Percentiles rank a stretch among this genome's conserved stretches.
phyloP scores from a whole-genome alignment of 2,113 vertebrate species.

The Daboia siamensis region DNA sequence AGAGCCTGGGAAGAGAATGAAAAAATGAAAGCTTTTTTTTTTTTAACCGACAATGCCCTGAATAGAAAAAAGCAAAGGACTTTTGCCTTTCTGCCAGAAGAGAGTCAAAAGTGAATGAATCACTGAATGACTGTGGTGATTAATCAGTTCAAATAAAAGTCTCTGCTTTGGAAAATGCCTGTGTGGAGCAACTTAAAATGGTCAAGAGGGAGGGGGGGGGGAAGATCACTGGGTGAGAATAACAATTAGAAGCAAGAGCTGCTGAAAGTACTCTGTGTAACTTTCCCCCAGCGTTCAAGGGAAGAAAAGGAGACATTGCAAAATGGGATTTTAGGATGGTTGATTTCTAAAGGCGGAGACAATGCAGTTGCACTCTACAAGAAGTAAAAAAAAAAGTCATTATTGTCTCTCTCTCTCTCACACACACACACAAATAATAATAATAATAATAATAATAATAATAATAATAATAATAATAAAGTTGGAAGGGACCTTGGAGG shows the following conservation, averaged over 20 bases:
- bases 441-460: no score
- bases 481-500: no score
- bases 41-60: background rate
- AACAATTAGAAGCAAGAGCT: background rate
- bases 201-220: background rate
- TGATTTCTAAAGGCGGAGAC: background rate
- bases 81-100: background rate
- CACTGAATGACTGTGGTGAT: background rate
- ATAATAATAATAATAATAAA: no score
- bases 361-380: no score
- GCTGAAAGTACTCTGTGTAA: background rate
- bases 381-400: no score
- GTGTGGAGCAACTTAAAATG: background rate
- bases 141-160: background rate
- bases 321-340: background rate
- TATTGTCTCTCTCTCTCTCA: no score
- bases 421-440: no score
- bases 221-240: background rate
- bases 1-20: background rate
- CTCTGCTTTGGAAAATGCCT: background rate
- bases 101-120: background rate
- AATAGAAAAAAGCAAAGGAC: background rate
- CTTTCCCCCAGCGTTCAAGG: background rate
- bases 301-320: background rate
- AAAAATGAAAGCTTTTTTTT: background rate